A percentile compares a stretch with the other conserved stretches of the same genome.
Conservation (phyloP, 2,113 vertebrate species). For the Psilopogon haemacephalus region DNA sequence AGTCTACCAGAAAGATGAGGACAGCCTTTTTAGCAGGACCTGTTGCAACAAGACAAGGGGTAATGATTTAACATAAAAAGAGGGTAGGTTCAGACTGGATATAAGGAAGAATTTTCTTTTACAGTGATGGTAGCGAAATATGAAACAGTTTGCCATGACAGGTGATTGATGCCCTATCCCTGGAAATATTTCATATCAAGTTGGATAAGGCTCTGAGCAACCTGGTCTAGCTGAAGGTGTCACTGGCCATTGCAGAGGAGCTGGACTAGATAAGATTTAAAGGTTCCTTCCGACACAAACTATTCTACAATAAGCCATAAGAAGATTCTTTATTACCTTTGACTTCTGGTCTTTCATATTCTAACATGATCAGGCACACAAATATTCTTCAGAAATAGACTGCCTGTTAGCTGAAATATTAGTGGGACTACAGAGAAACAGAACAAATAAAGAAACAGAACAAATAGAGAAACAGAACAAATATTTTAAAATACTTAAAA, state of each 20-base stretch:
- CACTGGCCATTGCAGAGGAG: not conserved
- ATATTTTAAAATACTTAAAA: not conserved
- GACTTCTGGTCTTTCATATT: not conserved
- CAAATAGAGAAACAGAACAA: too few species aligned
- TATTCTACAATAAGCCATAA: not conserved
- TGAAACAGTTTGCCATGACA: not conserved
- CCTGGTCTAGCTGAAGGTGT: not conserved
- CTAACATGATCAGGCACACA: not conserved
- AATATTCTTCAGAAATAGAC: not conserved
- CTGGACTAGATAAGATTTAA: too few species aligned
- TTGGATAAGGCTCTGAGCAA: not conserved
- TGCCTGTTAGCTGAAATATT: not conserved
- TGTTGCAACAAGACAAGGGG: not conserved
- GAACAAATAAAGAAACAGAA: too few species aligned
- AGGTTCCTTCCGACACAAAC: not conserved
- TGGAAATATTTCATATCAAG: not conserved
- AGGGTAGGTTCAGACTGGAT: not conserved
- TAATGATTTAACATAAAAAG: not conserved
- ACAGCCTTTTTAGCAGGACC: too few species aligned
- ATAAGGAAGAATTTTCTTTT: not conserved
- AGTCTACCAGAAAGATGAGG: too few species aligned
- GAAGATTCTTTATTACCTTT: not conserved
- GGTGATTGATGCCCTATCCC: not conserved
- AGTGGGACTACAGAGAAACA: not conserved
- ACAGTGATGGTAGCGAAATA: not conserved